Evolutionary conservation across 2,888 invertebrate genomes (phyloP), one percentile per base, ranked within the genome.

Genomic region (Rhimphoctona megacephalus): DNA sequence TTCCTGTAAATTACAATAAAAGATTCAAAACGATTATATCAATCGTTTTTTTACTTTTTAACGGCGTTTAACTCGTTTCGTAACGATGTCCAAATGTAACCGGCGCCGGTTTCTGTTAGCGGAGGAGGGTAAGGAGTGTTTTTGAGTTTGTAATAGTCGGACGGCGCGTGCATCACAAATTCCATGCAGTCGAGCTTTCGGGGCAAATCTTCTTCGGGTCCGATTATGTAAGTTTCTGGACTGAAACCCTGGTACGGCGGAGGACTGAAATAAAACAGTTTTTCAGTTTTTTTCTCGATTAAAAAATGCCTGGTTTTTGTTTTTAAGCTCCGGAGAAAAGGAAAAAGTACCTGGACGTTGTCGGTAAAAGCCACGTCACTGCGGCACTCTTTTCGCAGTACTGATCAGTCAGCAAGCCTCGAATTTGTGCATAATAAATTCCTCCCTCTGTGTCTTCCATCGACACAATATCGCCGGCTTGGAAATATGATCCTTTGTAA

Each of bases 351-450:
- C 94, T 97, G 33, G 96, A 96, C 88, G 96, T 96, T 0, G 98
- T 98, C 0, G 99, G 99, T 79, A 99, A 95, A 0, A 99, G 95
- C 99, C 99, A 99, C 0, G 98, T 98, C 19, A 99, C 95, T 2
- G 97, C 98, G 0, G 98, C 98, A 93, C 98, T 98, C 94, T 98
- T 98, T 93, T 98, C 98, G 90, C 98, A 98, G 94, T 98, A 99
- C 93, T 98, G 98, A 94, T 99, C 99, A 0, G 98, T 97, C 85
- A 99, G 95, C 79, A 99, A 96, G 0, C 98, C 98, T 79, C 98
- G 96, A 81, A 99, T 96, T 95, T 99, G 98, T 8, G 98, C 98
- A 92, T 98, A 99, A 94, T 97, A 99, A 39, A 96, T 96, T 87
- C 96, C 96, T 77, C 97, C 97, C 5, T 97, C 96, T 54, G 96